These are phyloP conservation scores for Coendou prehensilis DNA, from an alignment of 2,797 vertebrate genomes.

Conservation along the genomic window DNA sequence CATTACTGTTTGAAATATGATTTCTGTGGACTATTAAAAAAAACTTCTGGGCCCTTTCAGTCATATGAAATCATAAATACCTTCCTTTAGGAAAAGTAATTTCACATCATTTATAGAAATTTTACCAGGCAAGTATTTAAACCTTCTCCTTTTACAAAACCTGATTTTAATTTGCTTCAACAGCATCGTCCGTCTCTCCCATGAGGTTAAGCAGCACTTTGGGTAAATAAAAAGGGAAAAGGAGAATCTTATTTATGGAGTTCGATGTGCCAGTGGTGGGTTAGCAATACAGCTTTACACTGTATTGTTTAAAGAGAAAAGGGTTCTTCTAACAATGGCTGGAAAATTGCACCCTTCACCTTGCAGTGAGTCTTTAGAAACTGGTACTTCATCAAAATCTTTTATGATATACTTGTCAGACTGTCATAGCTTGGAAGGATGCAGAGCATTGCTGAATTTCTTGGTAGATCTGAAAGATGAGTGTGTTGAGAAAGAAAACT, in stretches of 20 bases:
- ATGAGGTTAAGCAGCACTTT: background rate
- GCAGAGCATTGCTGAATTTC: background rate
- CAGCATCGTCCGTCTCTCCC: background rate
- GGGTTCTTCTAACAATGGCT: background rate
- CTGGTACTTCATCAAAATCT: background rate
- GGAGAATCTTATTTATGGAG: background rate
- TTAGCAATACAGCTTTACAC: background rate
- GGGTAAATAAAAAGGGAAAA: background rate
- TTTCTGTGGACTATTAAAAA: background rate
- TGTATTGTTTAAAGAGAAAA: background rate
- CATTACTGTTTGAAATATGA: no score
- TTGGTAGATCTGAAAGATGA: background rate
- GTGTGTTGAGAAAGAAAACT: background rate
- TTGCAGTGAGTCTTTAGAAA: conserved; percentile 9
- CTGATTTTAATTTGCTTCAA: background rate
- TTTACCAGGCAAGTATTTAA: conserved; percentile 24
- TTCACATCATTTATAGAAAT: conserved; percentile 83
- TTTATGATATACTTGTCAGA: background rate
- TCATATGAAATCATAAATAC: conserved; percentile 58
- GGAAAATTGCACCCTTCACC: background rate
- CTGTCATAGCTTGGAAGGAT: background rate
- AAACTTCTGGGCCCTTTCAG: background rate
- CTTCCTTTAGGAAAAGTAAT: conserved; percentile 78
- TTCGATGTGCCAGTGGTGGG: background rate
- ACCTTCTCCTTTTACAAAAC: background rate